Evolutionary conservation across 2,797 vertebrate genomes (phyloP).

Genomic region (Hoplostethus mediterraneus): DNA sequence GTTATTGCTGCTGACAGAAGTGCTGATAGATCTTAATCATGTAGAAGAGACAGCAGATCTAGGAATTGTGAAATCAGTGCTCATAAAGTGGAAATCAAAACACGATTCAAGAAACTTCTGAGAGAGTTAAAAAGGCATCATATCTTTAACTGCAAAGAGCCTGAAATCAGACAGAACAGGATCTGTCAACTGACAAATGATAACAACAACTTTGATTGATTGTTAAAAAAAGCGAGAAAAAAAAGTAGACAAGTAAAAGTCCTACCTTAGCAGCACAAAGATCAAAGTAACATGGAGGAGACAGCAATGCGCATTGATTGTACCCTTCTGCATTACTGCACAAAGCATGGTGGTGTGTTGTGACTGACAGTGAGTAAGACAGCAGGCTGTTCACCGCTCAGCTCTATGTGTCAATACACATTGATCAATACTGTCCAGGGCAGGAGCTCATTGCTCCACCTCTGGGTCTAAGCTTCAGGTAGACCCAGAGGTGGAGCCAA

Average conservation of each 20-base stretch:
- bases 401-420: conserved; percentile 64
- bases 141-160: too few species aligned
- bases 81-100: background rate
- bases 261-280: conserved; percentile 71
- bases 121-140: too few species aligned
- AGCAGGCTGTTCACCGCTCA: conserved; percentile 21
- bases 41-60: background rate
- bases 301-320: conserved; percentile 15
- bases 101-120: too few species aligned
- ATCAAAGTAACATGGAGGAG: conserved; percentile 42
- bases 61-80: background rate
- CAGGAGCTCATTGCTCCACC: conserved; percentile 51
- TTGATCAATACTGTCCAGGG: conserved; percentile 67
- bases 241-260: conserved; percentile 6
- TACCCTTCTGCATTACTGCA: conserved; percentile 23
- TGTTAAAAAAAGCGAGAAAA: background rate
- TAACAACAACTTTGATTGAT: background rate
- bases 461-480: too few species aligned
- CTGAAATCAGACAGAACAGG: too few species aligned
- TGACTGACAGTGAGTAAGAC: conserved; percentile 32
- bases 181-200: background rate
- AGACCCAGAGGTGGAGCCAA: conserved; percentile 33
- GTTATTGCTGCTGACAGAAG: background rate
- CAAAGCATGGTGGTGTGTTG: conserved; percentile 62
- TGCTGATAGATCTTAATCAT: background rate